phyloP scores from a whole-genome alignment of 2,113 vertebrate species.

The Ochotona curzoniae region DNA sequence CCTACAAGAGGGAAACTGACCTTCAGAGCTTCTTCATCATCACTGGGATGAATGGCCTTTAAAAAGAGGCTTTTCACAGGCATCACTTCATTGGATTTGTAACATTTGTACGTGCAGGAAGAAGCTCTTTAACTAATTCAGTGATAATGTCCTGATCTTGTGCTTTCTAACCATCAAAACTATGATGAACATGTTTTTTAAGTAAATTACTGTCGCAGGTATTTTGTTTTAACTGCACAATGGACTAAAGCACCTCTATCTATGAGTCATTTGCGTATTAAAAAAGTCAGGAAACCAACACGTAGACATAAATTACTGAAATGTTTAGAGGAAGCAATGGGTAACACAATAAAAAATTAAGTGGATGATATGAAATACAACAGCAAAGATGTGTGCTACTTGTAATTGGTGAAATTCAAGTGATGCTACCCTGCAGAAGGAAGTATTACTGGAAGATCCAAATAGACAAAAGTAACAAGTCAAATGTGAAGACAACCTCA shows the following conservation, averaged over 20 bases:
- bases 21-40: rapidly evolving
- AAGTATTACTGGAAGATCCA: neutral
- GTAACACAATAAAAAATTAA: neutral
- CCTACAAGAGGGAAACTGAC: neutral
- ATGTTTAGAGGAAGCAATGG: neutral
- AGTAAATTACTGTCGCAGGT: neutral
- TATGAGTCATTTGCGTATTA: neutral
- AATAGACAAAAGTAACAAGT: neutral
- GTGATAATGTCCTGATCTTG: neutral
- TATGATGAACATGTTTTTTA: neutral
- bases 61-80: too few species aligned
- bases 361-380: neutral
- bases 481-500: neutral
- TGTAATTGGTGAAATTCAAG: neutral
- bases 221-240: neutral
- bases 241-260: neutral
- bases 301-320: neutral
- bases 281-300: conserved; percentile 2
- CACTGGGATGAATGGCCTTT: neutral
- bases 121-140: neutral
- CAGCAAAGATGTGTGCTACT: neutral
- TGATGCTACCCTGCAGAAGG: neutral
- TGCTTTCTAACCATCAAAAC: too few species aligned
- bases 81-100: neutral
- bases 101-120: neutral